These are phyloP conservation scores for Oncorhynchus kisutch DNA, from an alignment of 2,113 vertebrate genomes.

Conservation along the genomic window DNA sequence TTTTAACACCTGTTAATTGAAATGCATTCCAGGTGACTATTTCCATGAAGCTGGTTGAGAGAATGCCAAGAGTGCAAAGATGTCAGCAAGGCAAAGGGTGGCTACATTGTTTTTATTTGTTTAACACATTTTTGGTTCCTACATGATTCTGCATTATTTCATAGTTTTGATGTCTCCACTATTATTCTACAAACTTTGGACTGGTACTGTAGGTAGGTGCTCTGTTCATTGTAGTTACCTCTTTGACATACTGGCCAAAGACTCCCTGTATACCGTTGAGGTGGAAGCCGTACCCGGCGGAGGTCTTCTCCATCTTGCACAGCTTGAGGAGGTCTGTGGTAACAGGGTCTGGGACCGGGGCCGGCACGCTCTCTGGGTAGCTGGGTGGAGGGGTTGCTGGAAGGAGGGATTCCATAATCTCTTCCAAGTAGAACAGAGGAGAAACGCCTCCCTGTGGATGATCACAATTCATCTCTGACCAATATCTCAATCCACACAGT, in stretches of 20 bases:
- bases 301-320: conserved; percentile 80
- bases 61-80: too few relatives aligned
- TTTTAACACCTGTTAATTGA: too few relatives aligned
- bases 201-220: background rate
- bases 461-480: background rate
- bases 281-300: conserved; percentile 86
- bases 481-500: too few relatives aligned
- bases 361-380: conserved; percentile 53
- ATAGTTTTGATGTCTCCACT: too few relatives aligned
- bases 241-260: conserved; percentile 79
- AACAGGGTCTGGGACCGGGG: background rate
- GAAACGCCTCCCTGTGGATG: conserved; percentile 79
- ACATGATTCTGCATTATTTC: too few relatives aligned
- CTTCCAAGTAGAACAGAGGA: conserved; percentile 80
- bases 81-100: too few relatives aligned
- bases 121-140: too few relatives aligned
- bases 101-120: too few relatives aligned
- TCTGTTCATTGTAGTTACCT: conserved; percentile 69
- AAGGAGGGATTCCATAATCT: conserved; percentile 52
- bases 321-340: conserved; percentile 72
- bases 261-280: conserved; percentile 81
- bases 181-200: background rate
- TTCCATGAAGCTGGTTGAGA: too few relatives aligned
- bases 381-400: conserved; percentile 37
- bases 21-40: too few relatives aligned